Evolutionary conservation across 2,888 invertebrate genomes (phyloP).

Genomic region (Apotomis turbidana): DNA sequence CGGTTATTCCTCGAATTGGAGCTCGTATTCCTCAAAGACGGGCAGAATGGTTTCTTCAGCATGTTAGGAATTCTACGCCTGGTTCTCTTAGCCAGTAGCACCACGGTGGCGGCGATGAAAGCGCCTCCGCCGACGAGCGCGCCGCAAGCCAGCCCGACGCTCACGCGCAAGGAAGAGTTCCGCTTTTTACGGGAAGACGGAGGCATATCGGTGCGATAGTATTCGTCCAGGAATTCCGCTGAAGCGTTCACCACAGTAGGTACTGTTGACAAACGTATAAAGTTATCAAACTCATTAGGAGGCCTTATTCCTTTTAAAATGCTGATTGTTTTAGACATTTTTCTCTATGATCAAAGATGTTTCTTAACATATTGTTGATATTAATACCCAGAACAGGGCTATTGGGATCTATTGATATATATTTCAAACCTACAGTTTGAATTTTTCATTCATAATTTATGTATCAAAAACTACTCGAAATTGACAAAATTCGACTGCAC

Average conservation of each 20-base stretch:
- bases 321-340: too few relatives aligned
- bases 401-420: too few relatives aligned
- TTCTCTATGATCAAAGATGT: too few relatives aligned
- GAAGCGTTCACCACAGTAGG: conserved; percentile 84
- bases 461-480: too few relatives aligned
- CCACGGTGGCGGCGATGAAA: conserved; percentile 85
- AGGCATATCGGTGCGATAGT: conserved; percentile 79
- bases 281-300: too few relatives aligned
- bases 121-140: conserved; percentile 81
- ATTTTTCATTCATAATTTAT: too few relatives aligned
- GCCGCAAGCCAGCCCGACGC: conserved; percentile 74
- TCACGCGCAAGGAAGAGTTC: conserved; percentile 79
- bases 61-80: conserved; percentile 71
- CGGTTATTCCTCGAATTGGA: conserved; percentile 73
- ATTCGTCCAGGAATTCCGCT: conserved; percentile 84
- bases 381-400: too few relatives aligned
- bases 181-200: conserved; percentile 73
- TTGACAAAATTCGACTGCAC: too few relatives aligned
- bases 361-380: too few relatives aligned
- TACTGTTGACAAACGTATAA: conserved; percentile 62
- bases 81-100: conserved; percentile 84
- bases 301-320: too few relatives aligned
- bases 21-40: conserved; percentile 65
- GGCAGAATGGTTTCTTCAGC: conserved; percentile 79
- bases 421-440: too few relatives aligned